Evolutionary conservation across 2,888 invertebrate genomes (phyloP), one percentile per base, ranked within the genome.

Genomic region (Geophilus truncorum): DNA sequence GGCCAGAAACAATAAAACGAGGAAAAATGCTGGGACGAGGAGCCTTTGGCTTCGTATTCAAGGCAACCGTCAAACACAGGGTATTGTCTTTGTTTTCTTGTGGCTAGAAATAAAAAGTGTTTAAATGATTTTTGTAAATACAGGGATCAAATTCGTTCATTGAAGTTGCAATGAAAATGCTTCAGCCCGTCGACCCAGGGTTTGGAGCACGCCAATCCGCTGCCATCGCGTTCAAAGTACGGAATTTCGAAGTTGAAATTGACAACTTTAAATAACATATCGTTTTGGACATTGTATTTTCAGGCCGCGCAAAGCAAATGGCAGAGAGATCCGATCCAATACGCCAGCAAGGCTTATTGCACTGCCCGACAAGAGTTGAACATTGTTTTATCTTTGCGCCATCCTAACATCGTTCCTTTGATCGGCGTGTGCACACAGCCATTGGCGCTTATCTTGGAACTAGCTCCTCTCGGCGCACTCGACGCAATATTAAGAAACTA

Each of bases 21-120:
- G 89, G 89, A 1, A 87, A 88, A 83, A 86, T 89, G 84, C 89
- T 96, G 40, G 98, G 98, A 0, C 92, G 97, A n/a, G 99, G 99
- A 1, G 97, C 98, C 0, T 99, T 98, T 89, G 98, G 98, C 1
- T 97, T 98, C 84, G 99, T 99, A 9, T 96, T 96, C 86, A 91
- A 93, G 84, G 96, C 93, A 0, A 86, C 86, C 6, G 86, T 88
- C 79, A 91, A 91, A 83, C 86, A 83, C 78, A 83, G 82, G 80
- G 84, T 84, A n/a, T n/a, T n/a, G n/a, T n/a, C n/a, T n/a, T n/a
- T n/a, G n/a, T n/a, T n/a, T n/a, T n/a, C n/a, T 80, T 21, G 82
- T 78, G 76, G 1, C 3, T 18, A 45, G 45, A 45, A 45, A 32
- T 32, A 18, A 80, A 25, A 12, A 77, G 30, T n/a, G 77, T 7